Percentiles rank a stretch among this genome's conserved stretches.
phyloP scores from a whole-genome alignment of 2,113 vertebrate species.

The Dolichotis patagonum region DNA sequence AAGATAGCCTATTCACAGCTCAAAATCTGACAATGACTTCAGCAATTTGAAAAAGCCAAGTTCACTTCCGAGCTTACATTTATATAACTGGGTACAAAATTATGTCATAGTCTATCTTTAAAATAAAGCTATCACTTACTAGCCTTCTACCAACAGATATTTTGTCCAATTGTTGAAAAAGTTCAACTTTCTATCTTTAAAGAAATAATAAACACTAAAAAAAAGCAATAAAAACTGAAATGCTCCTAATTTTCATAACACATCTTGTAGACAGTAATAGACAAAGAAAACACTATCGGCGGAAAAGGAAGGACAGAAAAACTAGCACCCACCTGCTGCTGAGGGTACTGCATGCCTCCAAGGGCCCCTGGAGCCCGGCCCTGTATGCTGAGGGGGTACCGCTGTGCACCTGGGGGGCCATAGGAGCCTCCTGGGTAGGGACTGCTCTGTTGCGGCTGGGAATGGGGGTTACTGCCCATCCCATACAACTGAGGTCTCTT shows the following conservation, averaged over 20 bases:
- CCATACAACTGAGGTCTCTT: slow-evolving; percentile 97
- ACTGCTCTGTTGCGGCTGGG: slow-evolving; percentile 92
- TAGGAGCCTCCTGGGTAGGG: slow-evolving; percentile 94
- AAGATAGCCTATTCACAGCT: neutral
- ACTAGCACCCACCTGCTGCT: slow-evolving; percentile 93
- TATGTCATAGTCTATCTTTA: neutral
- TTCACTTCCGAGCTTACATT: neutral
- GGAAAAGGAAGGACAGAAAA: neutral
- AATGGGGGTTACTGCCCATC: slow-evolving; percentile 94
- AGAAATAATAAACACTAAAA: neutral
- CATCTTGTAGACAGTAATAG: neutral
- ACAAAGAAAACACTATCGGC: neutral
- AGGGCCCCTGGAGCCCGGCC: slow-evolving; percentile 93
- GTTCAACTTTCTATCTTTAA: neutral
- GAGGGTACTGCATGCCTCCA: slow-evolving; percentile 94
- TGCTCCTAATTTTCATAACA: neutral
- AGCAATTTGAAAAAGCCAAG: neutral
- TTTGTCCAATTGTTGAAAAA: neutral
- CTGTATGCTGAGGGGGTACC: slow-evolving; percentile 95
- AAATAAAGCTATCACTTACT: neutral
- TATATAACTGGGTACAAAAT: neutral
- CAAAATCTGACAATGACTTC: neutral
- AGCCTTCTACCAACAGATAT: neutral
- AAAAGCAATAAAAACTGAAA: neutral
- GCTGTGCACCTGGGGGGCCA: slow-evolving; percentile 92